Percentiles rank a stretch among this genome's conserved stretches.
These are phyloP conservation scores for Malurus cyaneus DNA, from an alignment of 2,113 vertebrate species.

Conservation along the genomic window DNA sequence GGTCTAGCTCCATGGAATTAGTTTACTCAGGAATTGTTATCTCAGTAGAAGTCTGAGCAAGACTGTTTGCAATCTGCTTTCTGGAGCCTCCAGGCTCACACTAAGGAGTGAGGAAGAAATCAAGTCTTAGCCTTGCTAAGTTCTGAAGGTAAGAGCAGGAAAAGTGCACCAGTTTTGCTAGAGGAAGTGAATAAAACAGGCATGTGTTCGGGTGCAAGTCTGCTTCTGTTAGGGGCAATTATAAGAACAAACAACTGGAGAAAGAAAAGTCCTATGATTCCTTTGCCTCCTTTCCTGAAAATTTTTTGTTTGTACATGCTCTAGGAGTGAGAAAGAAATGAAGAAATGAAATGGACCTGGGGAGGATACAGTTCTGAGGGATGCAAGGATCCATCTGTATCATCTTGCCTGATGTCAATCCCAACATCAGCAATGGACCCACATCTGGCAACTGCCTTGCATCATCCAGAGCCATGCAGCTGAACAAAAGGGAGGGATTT, in stretches of 20 bases:
- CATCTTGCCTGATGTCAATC: background rate
- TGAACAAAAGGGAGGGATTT: background rate
- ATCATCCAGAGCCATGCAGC: accelerated
- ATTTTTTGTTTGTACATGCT: background rate
- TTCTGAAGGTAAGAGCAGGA: background rate
- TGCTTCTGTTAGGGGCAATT: background rate
- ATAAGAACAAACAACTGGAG: background rate
- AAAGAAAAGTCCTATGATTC: background rate
- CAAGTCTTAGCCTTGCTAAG: background rate
- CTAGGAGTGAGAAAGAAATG: background rate
- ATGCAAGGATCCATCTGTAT: background rate
- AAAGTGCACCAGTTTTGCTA: background rate
- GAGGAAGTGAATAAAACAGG: background rate
- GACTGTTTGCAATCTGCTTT: background rate
- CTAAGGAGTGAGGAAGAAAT: background rate
- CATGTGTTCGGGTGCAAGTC: background rate
- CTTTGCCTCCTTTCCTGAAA: background rate
- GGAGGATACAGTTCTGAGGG: background rate
- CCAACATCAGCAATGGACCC: background rate
- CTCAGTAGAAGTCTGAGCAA: background rate
- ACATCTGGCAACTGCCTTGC: background rate
- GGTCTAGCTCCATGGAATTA: background rate
- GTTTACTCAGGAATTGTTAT: background rate
- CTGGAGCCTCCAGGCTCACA: background rate
- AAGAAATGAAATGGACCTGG: background rate